phyloP scores from a whole-genome alignment of 1,140 invertebrate genomes.

The Andricus grossulariae region DNA sequence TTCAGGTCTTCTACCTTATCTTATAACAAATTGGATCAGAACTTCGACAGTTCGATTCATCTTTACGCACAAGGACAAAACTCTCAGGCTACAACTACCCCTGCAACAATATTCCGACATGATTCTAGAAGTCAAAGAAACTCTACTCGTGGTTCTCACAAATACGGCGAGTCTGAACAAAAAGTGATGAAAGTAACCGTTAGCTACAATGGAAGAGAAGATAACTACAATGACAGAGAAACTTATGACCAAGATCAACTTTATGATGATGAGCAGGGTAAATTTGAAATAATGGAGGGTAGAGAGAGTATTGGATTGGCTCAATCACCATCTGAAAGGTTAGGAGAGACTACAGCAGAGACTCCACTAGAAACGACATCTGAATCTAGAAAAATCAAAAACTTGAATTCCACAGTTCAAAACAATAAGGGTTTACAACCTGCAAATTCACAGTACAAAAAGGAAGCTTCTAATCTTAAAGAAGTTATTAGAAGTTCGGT shows the following conservation, averaged over 20 bases:
- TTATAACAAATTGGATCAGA: conserved; percentile 60
- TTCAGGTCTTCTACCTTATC: conserved; percentile 58
- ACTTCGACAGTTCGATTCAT: conserved; percentile 63
- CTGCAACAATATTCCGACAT: not conserved
- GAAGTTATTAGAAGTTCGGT: not conserved
- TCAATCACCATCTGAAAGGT: conserved; percentile 51
- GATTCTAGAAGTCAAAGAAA: not conserved
- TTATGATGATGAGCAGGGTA: conserved; percentile 41
- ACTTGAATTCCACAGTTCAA: not conserved
- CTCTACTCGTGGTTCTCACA: not conserved
- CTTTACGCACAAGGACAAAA: conserved; percentile 55
- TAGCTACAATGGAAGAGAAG: conserved; percentile 30
- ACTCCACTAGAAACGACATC: conserved; percentile 14
- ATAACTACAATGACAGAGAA: not conserved
- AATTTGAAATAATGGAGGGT: conserved; percentile 61
- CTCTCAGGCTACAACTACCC: conserved; percentile 3
- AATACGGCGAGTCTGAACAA: conserved; percentile 3
- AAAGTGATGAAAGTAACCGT: conserved; percentile 24
- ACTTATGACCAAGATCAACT: not conserved
- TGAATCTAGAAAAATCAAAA: conserved; percentile 29
- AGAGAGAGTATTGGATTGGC: conserved; percentile 65
- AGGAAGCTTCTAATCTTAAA: no score
- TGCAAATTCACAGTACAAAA: no score
- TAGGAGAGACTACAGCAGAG: conserved; percentile 35
- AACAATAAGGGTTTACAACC: no score